Percentiles rank a stretch among this genome's conserved stretches.
Evolutionary conservation across 1,140 invertebrate genomes (phyloP).

Genomic region (Nebria ingens): DNA sequence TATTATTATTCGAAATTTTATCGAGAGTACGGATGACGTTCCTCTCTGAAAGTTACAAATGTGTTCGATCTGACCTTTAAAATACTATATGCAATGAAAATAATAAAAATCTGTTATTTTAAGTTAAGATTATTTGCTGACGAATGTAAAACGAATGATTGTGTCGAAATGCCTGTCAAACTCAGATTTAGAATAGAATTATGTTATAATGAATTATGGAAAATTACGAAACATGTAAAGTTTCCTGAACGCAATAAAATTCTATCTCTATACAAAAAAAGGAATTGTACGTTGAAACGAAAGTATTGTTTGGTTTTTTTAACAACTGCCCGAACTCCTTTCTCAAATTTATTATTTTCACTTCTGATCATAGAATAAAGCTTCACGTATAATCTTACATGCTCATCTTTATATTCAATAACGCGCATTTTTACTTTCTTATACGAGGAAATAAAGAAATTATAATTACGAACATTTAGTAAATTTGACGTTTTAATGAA

Average conservation of each 20-base stretch:
- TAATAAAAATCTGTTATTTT: background rate
- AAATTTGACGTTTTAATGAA: no score
- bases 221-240: slow-evolving; percentile 34
- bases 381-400: no score
- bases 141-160: background rate
- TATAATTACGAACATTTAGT: no score
- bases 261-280: slow-evolving; percentile 33
- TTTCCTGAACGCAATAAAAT: slow-evolving; percentile 36
- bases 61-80: slow-evolving; percentile 1
- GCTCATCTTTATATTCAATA: no score
- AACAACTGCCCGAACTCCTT: no score
- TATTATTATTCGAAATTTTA: slow-evolving; percentile 26
- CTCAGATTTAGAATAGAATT: slow-evolving; percentile 20
- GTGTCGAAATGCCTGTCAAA: slow-evolving; percentile 7
- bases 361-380: no score
- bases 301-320: background rate
- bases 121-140: background rate
- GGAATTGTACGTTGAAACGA: slow-evolving; percentile 15
- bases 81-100: slow-evolving; percentile 5
- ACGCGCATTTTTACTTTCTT: no score
- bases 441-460: no score
- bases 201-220: slow-evolving; percentile 28
- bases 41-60: slow-evolving; percentile 22
- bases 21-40: slow-evolving; percentile 32
- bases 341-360: no score